phyloP scores from a whole-genome alignment of 2,113 vertebrate species.

The Ameiurus melas region DNA sequence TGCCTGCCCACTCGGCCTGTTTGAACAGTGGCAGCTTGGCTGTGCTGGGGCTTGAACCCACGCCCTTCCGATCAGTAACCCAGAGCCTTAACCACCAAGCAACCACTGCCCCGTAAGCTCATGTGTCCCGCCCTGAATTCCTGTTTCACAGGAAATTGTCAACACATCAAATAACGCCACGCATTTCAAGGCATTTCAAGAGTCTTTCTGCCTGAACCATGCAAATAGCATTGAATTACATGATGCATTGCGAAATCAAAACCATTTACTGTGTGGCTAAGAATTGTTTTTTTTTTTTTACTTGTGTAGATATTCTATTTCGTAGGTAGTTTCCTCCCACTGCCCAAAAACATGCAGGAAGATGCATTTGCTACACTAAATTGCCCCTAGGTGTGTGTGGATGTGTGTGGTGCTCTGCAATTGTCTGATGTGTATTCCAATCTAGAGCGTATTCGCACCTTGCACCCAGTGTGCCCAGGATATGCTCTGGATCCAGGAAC shows the following conservation, averaged over 20 bases:
- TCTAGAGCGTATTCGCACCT: not conserved
- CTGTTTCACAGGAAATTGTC: too few relatives aligned
- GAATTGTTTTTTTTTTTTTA: not conserved
- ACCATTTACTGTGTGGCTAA: not conserved
- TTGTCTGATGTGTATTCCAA: not conserved
- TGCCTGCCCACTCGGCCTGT: conserved; percentile 21
- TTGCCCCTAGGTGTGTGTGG: not conserved
- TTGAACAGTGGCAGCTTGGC: not conserved
- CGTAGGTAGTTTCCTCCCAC: not conserved
- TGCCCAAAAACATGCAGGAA: not conserved
- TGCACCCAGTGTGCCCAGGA: too few relatives aligned
- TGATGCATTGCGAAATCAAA: too few relatives aligned
- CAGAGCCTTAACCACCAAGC: too few relatives aligned
- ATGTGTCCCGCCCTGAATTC: too few relatives aligned
- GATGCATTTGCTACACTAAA: not conserved
- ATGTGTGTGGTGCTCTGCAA: not conserved
- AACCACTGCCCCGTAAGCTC: too few relatives aligned
- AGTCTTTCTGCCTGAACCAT: not conserved
- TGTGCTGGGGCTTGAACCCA: too few relatives aligned
- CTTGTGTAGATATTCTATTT: not conserved
- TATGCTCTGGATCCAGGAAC: not conserved
- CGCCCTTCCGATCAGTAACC: too few relatives aligned
- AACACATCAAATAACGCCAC: too few relatives aligned
- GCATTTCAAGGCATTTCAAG: too few relatives aligned
- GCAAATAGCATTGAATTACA: too few relatives aligned